Evolutionary conservation across 2,797 vertebrate genomes (phyloP).

Genomic region (Catostomus latipinnis): DNA sequence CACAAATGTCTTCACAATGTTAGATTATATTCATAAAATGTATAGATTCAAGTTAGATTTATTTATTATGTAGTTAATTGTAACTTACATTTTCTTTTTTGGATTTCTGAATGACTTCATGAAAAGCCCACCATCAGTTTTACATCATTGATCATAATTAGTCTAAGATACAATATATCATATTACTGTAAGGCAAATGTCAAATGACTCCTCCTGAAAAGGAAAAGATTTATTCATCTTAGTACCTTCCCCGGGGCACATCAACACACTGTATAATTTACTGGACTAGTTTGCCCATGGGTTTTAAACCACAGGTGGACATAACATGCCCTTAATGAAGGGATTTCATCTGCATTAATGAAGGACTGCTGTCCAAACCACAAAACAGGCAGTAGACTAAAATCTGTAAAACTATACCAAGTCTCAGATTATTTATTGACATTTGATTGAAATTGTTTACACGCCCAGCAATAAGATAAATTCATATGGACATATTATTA

Average conservation of each 20-base stretch:
- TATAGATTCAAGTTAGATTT: background rate
- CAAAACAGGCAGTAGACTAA: too few relatives aligned
- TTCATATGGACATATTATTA: too few relatives aligned
- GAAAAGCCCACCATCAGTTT: background rate
- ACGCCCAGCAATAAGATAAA: too few relatives aligned
- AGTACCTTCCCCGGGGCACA: constrained; percentile 18
- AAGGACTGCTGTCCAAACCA: background rate
- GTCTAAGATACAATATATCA: too few relatives aligned
- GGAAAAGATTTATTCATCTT: constrained; percentile 20
- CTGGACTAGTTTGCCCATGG: constrained; percentile 17
- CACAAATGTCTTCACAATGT: background rate
- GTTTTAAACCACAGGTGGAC: constrained; percentile 15
- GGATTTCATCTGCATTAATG: background rate
- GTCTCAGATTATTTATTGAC: too few relatives aligned
- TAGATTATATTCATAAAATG: background rate
- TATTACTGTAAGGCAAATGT: constrained; percentile 14
- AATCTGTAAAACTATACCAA: too few relatives aligned
- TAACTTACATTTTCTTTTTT: background rate
- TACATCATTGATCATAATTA: background rate
- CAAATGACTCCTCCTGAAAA: constrained; percentile 9
- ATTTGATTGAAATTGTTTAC: too few relatives aligned
- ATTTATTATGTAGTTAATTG: background rate
- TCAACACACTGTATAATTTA: constrained; percentile 45
- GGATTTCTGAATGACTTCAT: background rate
- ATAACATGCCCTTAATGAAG: background rate